Conservation (phyloP, 2,113 vertebrate species). For the Montifringilla adamsi region DNA sequence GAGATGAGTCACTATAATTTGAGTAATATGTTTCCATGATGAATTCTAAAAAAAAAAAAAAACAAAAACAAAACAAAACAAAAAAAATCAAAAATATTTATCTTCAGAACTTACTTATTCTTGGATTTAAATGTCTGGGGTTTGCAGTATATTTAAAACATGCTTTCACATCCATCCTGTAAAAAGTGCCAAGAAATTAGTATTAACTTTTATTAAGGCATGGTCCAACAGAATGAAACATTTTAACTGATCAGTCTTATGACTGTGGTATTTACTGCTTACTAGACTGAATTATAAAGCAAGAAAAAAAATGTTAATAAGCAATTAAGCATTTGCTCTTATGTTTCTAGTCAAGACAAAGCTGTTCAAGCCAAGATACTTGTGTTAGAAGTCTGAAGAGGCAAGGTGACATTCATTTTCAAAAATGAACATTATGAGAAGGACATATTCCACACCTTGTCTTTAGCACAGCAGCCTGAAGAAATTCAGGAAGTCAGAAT, state of each 20-base stretch:
- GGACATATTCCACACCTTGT: neutral
- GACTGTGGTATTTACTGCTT: neutral
- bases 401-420: neutral
- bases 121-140: slow-evolving; percentile 79
- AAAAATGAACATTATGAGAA: neutral
- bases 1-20: neutral
- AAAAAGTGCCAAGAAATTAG: slow-evolving; percentile 53
- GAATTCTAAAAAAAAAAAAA: neutral
- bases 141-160: slow-evolving; percentile 90
- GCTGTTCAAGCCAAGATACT: neutral
- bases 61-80: neutral
- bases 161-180: slow-evolving; percentile 84
- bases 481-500: neutral
- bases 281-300: neutral
- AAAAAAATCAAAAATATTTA: neutral
- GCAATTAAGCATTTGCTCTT: neutral
- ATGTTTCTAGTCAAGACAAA: neutral
- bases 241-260: neutral
- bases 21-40: neutral
- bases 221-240: neutral
- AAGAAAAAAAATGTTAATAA: neutral
- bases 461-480: neutral
- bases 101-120: slow-evolving; percentile 81
- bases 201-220: neutral
- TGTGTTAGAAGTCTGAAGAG: neutral